These are phyloP conservation scores for Coracopsis vasa DNA, from an alignment of 2,113 vertebrate species.

Conservation along the genomic window DNA sequence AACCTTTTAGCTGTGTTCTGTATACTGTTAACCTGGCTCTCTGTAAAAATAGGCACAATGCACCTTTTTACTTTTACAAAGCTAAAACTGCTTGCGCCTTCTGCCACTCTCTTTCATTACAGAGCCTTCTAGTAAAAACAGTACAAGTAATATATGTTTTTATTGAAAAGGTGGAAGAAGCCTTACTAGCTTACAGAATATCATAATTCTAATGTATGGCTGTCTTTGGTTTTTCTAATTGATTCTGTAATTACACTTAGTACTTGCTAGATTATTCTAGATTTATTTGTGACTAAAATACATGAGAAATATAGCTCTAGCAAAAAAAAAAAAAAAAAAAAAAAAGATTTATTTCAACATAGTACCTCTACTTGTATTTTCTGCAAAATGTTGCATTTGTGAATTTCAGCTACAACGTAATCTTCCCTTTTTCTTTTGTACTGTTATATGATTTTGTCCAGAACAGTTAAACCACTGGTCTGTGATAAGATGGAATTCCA, in stretches of 20 bases:
- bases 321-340: background rate
- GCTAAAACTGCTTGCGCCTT: background rate
- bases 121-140: background rate
- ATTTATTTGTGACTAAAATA: background rate
- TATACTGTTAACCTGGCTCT: background rate
- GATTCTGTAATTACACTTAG: background rate
- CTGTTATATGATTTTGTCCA: slow-evolving; percentile 80
- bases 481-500: slow-evolving; percentile 78
- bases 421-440: slow-evolving; percentile 70
- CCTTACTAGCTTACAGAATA: background rate
- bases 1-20: background rate
- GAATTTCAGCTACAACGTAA: slow-evolving; percentile 62
- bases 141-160: background rate
- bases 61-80: background rate
- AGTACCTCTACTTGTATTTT: slow-evolving; percentile 22
- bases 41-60: background rate
- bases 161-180: background rate
- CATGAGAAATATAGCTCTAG: background rate
- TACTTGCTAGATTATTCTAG: background rate
- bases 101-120: background rate
- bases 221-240: background rate
- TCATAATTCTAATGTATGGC: background rate
- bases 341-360: background rate
- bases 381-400: slow-evolving; percentile 46
- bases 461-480: slow-evolving; percentile 74